These are phyloP conservation scores for Dicaeum eximium DNA, from an alignment of 2,113 vertebrate species.

Conservation along the genomic window DNA sequence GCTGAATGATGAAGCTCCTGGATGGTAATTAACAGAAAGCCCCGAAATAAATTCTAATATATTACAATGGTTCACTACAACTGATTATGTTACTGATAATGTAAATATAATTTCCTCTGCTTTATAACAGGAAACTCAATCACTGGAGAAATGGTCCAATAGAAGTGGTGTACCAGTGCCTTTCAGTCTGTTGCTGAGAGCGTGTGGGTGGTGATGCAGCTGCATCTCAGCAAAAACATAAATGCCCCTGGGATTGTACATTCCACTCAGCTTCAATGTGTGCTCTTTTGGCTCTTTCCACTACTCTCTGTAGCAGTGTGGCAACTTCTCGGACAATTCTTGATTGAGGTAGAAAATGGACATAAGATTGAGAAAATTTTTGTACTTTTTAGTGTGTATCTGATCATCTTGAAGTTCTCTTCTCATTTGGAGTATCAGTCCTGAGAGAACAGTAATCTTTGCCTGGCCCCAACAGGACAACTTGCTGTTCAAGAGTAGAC, in stretches of 20 bases:
- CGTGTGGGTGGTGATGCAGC: not conserved
- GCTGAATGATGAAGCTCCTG: not conserved
- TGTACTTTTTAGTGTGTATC: not conserved
- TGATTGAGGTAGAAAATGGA: not conserved
- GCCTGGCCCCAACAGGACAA: not conserved
- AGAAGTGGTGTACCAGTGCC: not conserved
- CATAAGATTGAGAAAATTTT: not conserved
- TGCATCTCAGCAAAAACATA: not conserved
- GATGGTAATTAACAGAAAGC: not conserved
- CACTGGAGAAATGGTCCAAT: not conserved
- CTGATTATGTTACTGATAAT: constrained; percentile 22
- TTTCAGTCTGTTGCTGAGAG: not conserved
- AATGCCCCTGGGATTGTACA: not conserved
- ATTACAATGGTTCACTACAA: not conserved
- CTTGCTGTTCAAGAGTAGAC: not conserved
- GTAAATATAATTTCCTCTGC: constrained; percentile 30
- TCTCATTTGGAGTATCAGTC: not conserved
- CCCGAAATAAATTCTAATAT: constrained; percentile 11
- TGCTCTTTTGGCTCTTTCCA: not conserved
- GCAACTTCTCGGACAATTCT: not conserved
- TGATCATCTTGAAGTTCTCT: not conserved
- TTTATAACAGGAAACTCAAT: constrained; percentile 21
- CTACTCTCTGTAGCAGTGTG: not conserved
- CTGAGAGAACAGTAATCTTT: not conserved
- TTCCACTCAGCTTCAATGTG: not conserved